Conservation (phyloP, 2,113 vertebrate genomes). For the Corvus cornix region DNA sequence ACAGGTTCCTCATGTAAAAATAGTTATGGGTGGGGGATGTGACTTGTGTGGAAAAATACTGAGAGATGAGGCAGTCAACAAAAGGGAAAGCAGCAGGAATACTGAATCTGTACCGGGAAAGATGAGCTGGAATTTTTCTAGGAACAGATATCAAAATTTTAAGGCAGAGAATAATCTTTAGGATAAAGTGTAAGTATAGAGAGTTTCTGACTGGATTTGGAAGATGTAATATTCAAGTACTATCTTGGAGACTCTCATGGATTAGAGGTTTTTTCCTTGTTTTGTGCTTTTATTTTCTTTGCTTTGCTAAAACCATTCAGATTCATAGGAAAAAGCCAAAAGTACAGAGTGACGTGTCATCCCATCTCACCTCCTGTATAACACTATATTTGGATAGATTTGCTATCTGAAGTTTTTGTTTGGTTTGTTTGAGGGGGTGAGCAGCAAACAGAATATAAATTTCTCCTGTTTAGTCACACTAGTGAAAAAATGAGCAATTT, state of each 20-base stretch:
- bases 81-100: background rate
- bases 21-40: background rate
- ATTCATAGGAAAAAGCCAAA: background rate
- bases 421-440: background rate
- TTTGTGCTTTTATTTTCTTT: background rate
- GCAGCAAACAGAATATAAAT: background rate
- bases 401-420: background rate
- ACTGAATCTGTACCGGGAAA: background rate
- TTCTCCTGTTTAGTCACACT: background rate
- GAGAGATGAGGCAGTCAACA: background rate
- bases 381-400: background rate
- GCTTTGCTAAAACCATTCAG: background rate
- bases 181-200: background rate
- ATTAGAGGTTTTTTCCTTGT: background rate
- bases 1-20: background rate
- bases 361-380: background rate
- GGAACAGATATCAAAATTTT: background rate
- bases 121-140: background rate
- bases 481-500: background rate
- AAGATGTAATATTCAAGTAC: background rate
- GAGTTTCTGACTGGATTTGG: background rate
- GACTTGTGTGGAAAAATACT: background rate
- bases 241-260: background rate
- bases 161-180: background rate
- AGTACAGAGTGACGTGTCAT: background rate